A percentile compares a stretch with the other conserved stretches of the same genome.
phyloP scores from a whole-genome alignment of 2,113 vertebrate genomes.

The Empidonax traillii region DNA sequence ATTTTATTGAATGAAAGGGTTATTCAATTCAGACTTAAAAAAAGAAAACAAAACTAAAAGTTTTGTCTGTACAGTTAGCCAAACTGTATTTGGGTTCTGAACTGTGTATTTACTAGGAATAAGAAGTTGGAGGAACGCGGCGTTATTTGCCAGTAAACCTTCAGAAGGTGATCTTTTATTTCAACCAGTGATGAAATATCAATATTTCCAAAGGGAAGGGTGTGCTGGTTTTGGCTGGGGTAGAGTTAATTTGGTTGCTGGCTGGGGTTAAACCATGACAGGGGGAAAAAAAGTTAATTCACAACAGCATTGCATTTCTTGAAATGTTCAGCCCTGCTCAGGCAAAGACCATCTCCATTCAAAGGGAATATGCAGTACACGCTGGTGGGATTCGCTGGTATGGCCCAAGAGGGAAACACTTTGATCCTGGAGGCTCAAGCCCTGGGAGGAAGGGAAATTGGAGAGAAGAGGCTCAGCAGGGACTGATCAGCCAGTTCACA shows the following conservation, averaged over 20 bases:
- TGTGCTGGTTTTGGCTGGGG: background rate
- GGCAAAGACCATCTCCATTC: background rate
- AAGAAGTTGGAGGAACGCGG: background rate
- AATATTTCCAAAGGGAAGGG: background rate
- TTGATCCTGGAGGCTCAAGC: background rate
- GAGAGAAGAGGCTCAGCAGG: background rate
- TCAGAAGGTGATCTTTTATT: background rate
- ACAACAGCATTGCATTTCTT: background rate
- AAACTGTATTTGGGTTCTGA: background rate
- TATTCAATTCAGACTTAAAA: background rate
- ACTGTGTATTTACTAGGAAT: background rate
- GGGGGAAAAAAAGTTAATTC: background rate
- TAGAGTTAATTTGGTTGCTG: background rate
- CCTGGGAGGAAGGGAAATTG: background rate
- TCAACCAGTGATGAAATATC: background rate
- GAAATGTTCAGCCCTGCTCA: background rate
- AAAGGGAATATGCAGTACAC: background rate
- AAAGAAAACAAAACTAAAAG: background rate
- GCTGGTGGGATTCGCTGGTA: background rate
- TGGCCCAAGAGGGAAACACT: background rate
- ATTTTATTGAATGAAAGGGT: background rate
- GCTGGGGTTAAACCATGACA: background rate
- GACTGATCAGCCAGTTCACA: rapidly evolving
- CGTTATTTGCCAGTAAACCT: background rate
- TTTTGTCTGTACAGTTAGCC: background rate